Percentiles rank a stretch among this genome's conserved stretches.
These are phyloP conservation scores for Lytechinus pictus DNA, from an alignment of 35 echinoderm and acorn worm genomes.

Conservation along the genomic window DNA sequence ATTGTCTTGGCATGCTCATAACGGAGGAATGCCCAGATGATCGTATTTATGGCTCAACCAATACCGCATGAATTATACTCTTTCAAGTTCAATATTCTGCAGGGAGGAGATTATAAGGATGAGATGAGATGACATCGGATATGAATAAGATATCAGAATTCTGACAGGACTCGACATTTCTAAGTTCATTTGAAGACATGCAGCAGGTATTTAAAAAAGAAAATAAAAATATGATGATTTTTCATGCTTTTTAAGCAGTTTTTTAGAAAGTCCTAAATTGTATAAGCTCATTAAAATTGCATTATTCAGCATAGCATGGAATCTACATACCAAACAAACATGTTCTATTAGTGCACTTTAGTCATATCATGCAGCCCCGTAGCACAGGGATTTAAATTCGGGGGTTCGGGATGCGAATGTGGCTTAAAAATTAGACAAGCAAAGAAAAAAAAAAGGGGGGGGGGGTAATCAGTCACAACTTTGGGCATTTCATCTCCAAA, in stretches of 20 bases:
- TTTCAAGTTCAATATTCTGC: neutral
- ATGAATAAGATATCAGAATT: neutral
- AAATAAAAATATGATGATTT: neutral
- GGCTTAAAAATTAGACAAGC: too few relatives aligned
- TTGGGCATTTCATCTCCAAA: too few relatives aligned
- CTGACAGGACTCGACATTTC: neutral
- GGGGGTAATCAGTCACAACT: too few relatives aligned
- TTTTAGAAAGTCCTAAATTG: neutral
- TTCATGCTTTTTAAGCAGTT: neutral
- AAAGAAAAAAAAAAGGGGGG: too few relatives aligned
- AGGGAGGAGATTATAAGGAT: neutral
- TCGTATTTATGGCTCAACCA: slow-evolving; percentile 27
- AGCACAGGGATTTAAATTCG: too few relatives aligned
- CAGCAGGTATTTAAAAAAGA: neutral
- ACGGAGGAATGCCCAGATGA: neutral
- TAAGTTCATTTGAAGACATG: neutral
- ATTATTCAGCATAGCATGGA: too few relatives aligned
- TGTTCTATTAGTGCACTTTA: too few relatives aligned
- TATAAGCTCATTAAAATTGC: too few relatives aligned
- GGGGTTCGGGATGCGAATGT: too few relatives aligned
- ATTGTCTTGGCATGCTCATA: slow-evolving; percentile 31
- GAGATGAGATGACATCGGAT: neutral
- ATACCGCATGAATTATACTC: slow-evolving; percentile 7
- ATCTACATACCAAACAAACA: too few relatives aligned
- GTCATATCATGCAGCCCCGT: too few relatives aligned